Percentiles rank a stretch among this genome's conserved stretches.
Conservation (phyloP, 2,888 invertebrate genomes). For the Spilosoma lubricipeda region DNA sequence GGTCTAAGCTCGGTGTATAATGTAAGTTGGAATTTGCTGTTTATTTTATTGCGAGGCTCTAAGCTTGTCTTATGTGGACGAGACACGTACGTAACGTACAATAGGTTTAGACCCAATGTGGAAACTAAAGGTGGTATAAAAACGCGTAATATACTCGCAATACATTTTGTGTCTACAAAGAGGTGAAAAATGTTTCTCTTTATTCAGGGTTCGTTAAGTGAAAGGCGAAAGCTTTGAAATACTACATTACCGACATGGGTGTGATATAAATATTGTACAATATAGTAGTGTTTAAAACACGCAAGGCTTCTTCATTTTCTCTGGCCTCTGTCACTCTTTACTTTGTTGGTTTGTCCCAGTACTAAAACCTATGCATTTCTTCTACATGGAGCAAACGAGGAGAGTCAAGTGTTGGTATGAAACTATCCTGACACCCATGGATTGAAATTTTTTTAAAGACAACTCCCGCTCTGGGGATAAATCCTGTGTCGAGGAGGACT, state of each 20-base stretch:
- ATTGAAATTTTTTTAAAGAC: too few species aligned
- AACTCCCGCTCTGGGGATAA: too few species aligned
- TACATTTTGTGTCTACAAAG: background rate
- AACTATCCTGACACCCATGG: too few species aligned
- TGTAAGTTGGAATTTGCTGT: conserved; percentile 33
- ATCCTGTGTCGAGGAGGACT: too few species aligned
- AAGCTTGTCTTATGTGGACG: conserved; percentile 32
- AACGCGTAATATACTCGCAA: conserved; percentile 13
- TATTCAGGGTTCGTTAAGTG: conserved; percentile 6
- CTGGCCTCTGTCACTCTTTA: background rate
- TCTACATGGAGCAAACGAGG: background rate
- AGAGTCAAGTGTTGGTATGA: background rate
- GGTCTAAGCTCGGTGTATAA: conserved; percentile 43
- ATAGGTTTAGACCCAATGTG: conserved; percentile 38
- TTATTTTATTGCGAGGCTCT: conserved; percentile 37
- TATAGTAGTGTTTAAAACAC: background rate
- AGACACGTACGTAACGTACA: conserved; percentile 43
- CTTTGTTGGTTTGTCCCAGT: background rate
- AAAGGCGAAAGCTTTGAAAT: conserved; percentile 4
- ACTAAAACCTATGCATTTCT: background rate
- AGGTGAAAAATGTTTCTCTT: conserved; percentile 1
- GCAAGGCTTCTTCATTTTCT: background rate
- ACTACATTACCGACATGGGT: conserved; percentile 1
- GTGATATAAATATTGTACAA: background rate
- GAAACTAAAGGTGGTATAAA: conserved; percentile 30